Conservation (phyloP, 2,113 vertebrate species). For the Sigmodon hispidus region DNA sequence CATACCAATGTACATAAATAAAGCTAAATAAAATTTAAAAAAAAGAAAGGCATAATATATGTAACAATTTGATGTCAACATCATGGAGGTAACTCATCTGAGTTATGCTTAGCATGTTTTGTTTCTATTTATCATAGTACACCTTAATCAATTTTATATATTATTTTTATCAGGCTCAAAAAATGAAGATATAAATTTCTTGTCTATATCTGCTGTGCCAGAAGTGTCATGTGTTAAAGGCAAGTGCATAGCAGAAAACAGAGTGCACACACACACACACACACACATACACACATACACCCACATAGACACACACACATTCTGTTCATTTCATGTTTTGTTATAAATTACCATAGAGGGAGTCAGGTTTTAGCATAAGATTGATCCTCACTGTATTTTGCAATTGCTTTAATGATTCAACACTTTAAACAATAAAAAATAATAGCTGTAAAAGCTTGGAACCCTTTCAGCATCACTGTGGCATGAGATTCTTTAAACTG, state of each 20-base stretch:
- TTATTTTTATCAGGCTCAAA: neutral
- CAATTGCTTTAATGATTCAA: constrained; percentile 29
- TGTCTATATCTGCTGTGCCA: neutral
- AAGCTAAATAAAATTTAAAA: too few relatives aligned
- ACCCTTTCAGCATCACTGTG: neutral
- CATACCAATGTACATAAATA: too few relatives aligned
- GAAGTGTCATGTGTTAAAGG: neutral
- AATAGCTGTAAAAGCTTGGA: neutral
- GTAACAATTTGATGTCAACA: neutral
- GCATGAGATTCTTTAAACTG: constrained; percentile 22
- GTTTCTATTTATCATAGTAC: neutral
- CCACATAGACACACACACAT: too few relatives aligned
- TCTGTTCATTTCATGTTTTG: neutral
- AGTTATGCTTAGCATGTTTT: neutral
- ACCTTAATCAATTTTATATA: neutral
- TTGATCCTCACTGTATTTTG: neutral
- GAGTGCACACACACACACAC: neutral
- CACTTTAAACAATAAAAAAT: constrained; percentile 14
- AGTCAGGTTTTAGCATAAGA: neutral
- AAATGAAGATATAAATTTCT: neutral
- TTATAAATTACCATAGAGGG: neutral
- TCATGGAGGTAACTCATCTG: neutral
- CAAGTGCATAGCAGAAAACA: neutral
- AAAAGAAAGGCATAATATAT: too few relatives aligned
- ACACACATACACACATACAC: too few relatives aligned